Percentiles rank a stretch among this genome's conserved stretches.
These are phyloP conservation scores for Lacerta agilis DNA, from an alignment of 2,797 vertebrate genomes.

Conservation along the genomic window DNA sequence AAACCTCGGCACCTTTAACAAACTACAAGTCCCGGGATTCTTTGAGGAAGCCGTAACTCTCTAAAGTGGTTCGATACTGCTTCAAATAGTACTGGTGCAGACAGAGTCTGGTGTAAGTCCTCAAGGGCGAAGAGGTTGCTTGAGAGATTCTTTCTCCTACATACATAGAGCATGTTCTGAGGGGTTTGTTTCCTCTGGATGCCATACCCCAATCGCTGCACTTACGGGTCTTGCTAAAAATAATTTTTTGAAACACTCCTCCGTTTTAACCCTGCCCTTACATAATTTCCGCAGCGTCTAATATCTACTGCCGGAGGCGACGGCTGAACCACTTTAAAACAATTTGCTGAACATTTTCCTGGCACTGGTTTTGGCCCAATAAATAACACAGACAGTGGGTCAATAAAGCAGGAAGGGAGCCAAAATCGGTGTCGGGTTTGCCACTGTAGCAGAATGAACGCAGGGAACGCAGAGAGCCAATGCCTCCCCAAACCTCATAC, in stretches of 20 bases:
- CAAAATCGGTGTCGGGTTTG: fast-evolving
- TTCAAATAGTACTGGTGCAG: too few relatives aligned
- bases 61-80: too few relatives aligned
- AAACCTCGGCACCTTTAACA: too few relatives aligned
- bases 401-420: background rate
- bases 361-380: background rate
- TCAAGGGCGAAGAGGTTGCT: background rate
- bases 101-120: too few relatives aligned
- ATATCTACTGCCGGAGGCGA: background rate
- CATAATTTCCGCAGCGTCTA: background rate
- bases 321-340: slow-evolving; percentile 2
- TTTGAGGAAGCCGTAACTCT: too few relatives aligned
- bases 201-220: too few relatives aligned
- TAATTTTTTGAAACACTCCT: background rate
- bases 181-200: background rate
- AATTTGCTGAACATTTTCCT: background rate
- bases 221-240: background rate
- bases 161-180: background rate
- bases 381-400: background rate
- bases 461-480: background rate
- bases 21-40: too few relatives aligned
- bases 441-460: background rate
- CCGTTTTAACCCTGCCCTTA: background rate
- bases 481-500: too few relatives aligned
- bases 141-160: background rate